Base-by-base conservation (phyloP, 2,888 invertebrate genomes). In the Encarsia formosa region DNA sequence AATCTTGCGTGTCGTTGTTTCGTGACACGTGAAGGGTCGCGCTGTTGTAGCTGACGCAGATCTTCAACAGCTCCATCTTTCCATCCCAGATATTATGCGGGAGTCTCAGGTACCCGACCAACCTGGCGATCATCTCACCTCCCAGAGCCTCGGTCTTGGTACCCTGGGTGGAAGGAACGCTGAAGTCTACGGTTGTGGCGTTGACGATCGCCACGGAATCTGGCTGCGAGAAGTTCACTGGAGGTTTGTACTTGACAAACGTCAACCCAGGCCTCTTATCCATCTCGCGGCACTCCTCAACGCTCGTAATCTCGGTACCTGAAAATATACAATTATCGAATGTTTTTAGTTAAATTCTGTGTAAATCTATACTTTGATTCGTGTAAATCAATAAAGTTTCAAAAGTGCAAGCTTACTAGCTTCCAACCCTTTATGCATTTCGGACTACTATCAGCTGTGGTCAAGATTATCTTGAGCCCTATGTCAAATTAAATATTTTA, bases 181-280 rank as follows among this genome's bases (percentile, higher is more conserved):
- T 84, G 74, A 91, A 88, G 63, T 88, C 88, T 23, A 78, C 88
- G 38, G 87, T 86, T 0, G 92, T 91, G 4, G 90, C 87, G 66
- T 91, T 91, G 5, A 93, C 86, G 35, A 93, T 87, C 0, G 84
- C 82, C 15, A 92, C 93, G 57, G 84, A 86, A 68, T 96, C 96
- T 0, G 96, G 96, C 66, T 92, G 90, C 24, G 86, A 84, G 71
- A 84, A 84, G 73, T 96, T 91, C 0, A 88, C 86, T 0, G 94
- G 94, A 69, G 88, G 86, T 62, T 88, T 85, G 72, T 94, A 95
- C 63, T 90, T 86, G 20, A 93, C 79, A 62, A 91, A 91, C 0
- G 93, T 94, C 3, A 95, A 78, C 0, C 95, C 96, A 0, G 95
- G 92, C 20, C 92, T 80, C 58, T 84, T 84, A 71, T 91, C 91